Evolutionary conservation across 30 jellyfish, hydroid and myxozoan genomes (phyloP).

Genomic region (Cassiopea andromeda): DNA sequence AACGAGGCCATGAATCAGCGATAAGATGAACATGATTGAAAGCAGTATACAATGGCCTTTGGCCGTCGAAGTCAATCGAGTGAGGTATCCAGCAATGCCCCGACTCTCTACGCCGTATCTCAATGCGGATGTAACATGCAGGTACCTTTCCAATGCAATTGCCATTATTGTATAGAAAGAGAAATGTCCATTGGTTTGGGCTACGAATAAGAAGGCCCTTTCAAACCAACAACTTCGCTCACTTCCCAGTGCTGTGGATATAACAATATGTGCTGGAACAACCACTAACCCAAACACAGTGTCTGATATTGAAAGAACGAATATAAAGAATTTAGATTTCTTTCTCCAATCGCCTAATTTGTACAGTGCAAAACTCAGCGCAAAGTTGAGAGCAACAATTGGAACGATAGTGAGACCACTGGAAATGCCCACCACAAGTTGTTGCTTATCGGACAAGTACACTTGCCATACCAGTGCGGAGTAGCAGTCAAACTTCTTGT

Average conservation of each 20-base stretch:
- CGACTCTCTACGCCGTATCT: neutral
- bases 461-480: slow-evolving; percentile 38
- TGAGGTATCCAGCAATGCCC: neutral
- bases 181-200: slow-evolving; percentile 61
- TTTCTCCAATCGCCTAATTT: slow-evolving; percentile 29
- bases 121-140: slow-evolving; percentile 8
- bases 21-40: neutral
- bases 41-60: neutral
- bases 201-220: slow-evolving; percentile 16
- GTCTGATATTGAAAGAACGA: slow-evolving; percentile 41
- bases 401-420: slow-evolving; percentile 44
- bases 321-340: slow-evolving; percentile 30
- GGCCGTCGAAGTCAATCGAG: neutral
- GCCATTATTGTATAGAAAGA: slow-evolving; percentile 41
- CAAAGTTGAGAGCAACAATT: slow-evolving; percentile 2
- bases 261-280: slow-evolving; percentile 26
- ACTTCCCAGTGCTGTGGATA: slow-evolving; percentile 12
- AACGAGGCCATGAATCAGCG: slow-evolving; percentile 50
- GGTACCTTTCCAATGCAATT: slow-evolving; percentile 45
- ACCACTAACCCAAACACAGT: slow-evolving; percentile 33
- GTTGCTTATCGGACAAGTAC: slow-evolving; percentile 1
- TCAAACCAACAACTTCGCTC: slow-evolving; percentile 65
- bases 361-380: slow-evolving; percentile 41
- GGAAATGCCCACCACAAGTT: slow-evolving; percentile 2
- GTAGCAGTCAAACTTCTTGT: slow-evolving; percentile 16